phyloP scores from a whole-genome alignment of 2,888 invertebrate genomes.

The Glyphotaelius pellucidus region DNA sequence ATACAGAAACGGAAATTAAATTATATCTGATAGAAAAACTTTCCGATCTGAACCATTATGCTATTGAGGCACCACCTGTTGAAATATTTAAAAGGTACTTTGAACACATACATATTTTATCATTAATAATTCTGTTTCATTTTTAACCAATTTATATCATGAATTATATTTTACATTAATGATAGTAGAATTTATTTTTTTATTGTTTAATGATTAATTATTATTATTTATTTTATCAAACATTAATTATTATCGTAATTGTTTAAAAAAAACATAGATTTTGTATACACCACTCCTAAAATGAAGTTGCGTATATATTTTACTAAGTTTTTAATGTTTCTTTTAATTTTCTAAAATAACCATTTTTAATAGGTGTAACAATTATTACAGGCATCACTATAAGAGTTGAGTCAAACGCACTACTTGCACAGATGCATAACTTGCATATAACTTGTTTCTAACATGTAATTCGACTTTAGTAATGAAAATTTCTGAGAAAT shows the following conservation, averaged over 20 bases:
- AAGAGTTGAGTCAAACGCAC: too few relatives aligned
- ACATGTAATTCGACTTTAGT: too few relatives aligned
- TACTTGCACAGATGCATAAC: too few relatives aligned
- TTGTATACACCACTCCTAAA: not conserved
- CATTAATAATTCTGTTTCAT: not conserved
- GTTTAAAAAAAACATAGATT: not conserved
- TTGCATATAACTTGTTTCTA: too few relatives aligned
- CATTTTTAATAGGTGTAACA: not conserved
- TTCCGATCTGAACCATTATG: not conserved
- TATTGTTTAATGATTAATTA: not conserved
- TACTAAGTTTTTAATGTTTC: not conserved
- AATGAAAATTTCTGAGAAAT: too few relatives aligned
- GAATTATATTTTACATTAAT: not conserved
- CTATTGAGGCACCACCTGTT: not conserved
- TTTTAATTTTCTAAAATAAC: not conserved
- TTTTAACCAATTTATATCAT: not conserved
- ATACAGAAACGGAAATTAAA: not conserved
- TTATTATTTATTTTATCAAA: conserved; percentile 2
- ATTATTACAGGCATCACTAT: not conserved
- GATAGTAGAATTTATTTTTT: not conserved
- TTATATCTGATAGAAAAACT: not conserved
- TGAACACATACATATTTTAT: not conserved
- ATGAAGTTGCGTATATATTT: not conserved
- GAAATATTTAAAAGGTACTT: not conserved
- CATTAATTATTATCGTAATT: not conserved